These are phyloP conservation scores for Pterobdella sp. DNA, from an alignment of 2,888 invertebrate genomes.

Conservation along the genomic window DNA sequence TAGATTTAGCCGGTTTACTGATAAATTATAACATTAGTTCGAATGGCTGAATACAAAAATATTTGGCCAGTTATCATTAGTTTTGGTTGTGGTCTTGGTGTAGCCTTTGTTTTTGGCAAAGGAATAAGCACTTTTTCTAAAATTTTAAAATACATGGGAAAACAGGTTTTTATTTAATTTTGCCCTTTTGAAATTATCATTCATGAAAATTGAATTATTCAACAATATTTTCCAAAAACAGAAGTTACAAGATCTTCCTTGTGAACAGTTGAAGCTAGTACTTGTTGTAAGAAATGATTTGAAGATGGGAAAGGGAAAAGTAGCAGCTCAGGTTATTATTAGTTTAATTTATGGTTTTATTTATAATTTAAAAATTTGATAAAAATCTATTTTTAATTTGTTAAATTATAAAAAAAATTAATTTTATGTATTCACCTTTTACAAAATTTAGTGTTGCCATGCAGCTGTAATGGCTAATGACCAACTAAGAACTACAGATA, in stretches of 20 bases:
- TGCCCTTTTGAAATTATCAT: not conserved
- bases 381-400: slow-evolving; percentile 3
- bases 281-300: slow-evolving; percentile 78
- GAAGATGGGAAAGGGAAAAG: slow-evolving; percentile 87
- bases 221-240: not conserved
- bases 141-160: not conserved
- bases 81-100: slow-evolving; percentile 6
- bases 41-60: slow-evolving; percentile 3
- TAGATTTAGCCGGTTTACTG: no score
- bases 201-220: not conserved
- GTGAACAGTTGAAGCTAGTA: slow-evolving; percentile 62
- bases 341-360: not conserved
- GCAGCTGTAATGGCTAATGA: slow-evolving; percentile 82
- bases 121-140: no score
- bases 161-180: not conserved
- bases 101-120: not conserved
- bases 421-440: not conserved
- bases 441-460: slow-evolving; percentile 66
- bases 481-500: slow-evolving; percentile 60
- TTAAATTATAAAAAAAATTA: slow-evolving; percentile 21
- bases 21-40: no score
- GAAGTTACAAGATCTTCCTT: not conserved
- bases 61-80: not conserved
- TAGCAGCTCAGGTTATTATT: slow-evolving; percentile 66
- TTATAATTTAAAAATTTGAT: not conserved